Evolutionary conservation across 2,113 vertebrate genomes (phyloP).

Genomic region (Chaetorhynchus papuensis): DNA sequence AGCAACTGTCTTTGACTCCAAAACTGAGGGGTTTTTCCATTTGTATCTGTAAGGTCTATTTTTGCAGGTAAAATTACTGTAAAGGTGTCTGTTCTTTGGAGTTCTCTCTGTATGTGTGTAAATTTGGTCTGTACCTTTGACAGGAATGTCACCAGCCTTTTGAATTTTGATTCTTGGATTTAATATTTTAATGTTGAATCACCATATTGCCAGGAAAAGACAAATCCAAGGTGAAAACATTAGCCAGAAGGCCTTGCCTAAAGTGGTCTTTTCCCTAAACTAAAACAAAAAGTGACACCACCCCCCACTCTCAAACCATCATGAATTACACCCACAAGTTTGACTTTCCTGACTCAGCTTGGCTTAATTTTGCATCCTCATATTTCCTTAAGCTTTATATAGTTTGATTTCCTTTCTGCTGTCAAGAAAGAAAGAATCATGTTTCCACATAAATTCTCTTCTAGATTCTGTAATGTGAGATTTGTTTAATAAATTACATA

Average conservation of each 20-base stretch:
- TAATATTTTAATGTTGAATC: neutral
- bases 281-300: neutral
- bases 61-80: neutral
- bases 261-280: neutral
- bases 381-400: neutral
- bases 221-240: neutral
- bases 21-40: fast-evolving
- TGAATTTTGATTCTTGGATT: neutral
- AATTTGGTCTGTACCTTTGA: neutral
- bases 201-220: neutral
- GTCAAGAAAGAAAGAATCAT: neutral
- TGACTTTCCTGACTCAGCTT: neutral
- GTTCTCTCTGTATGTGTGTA: neutral
- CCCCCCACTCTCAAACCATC: neutral
- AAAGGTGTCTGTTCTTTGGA: neutral
- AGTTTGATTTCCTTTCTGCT: neutral
- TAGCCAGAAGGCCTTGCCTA: neutral
- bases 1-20: neutral
- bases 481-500: neutral
- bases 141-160: neutral
- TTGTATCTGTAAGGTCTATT: neutral
- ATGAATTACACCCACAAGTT: neutral
- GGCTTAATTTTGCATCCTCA: neutral
- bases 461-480: neutral
- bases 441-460: neutral